Base-by-base conservation (phyloP, 64 coral and sea anemone species). In the Montipora capricornis region DNA sequence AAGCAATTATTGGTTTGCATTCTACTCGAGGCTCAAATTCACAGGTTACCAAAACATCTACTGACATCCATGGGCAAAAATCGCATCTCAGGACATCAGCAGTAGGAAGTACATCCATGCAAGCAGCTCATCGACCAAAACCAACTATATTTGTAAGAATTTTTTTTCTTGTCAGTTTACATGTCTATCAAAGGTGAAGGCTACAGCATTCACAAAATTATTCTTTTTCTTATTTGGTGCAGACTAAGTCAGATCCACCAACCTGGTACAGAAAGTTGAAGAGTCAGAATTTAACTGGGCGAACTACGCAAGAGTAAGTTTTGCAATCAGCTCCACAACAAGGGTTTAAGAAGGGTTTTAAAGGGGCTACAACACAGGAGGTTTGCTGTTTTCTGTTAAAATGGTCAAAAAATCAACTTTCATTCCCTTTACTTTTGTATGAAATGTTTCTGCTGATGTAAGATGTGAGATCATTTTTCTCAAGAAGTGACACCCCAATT, bases 91-190 rank as follows among this genome's bases (percentile, higher is more conserved):
- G 89, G 55, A 78, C 92, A 17, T 87, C 89, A 46, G 76, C 89
- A 12, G 45, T 82, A 1, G 14, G 80, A 45, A 69, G 91, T 22
- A 55, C 73, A 13, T 74, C 91, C 15, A 92, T 60, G 9, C 66
- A 69, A 13, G 66, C 8, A 52, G 17, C 82, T n/a, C 44, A 86
- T 51, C 82, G 17, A 13, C 96, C 96, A 15, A 94, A 89, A 73
- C 96, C 96, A 59, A 98, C 93, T 13, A 87, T 98, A 45, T 95
- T 98, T 86, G 96, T 98, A 57, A 98, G 96, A 50, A 6, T 68
- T 19, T 44, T 64, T 68, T 20, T 5, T 44, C 0, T 0, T 37
- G 37, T 37, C 37, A 37, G 37, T 37, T 37, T 37, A 37, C 37
- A 37, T 37, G 37, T 37, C 37, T 37, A 37, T 2, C 37, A 37